Conservation (phyloP, 2,797 vertebrate species). For the Anas bernieri region DNA sequence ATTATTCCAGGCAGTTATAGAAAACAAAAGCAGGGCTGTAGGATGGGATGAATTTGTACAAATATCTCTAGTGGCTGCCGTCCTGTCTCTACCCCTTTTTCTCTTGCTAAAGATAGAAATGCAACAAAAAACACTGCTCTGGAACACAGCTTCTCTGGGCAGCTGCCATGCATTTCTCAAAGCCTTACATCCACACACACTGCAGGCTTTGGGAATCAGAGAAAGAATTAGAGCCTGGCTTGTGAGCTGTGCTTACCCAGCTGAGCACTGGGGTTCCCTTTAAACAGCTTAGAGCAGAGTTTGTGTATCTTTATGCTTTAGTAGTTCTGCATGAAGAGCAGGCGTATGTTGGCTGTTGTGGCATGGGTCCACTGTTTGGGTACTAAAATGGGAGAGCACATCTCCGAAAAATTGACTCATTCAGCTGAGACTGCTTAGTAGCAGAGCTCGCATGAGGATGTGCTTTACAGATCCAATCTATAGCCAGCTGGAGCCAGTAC, state of each 20-base stretch:
- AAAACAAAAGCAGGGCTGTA: neutral
- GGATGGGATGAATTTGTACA: neutral
- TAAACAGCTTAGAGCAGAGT: neutral
- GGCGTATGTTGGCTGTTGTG: neutral
- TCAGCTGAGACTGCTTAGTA: neutral
- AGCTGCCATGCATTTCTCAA: neutral
- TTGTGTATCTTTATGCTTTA: rapidly evolving
- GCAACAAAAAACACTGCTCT: neutral
- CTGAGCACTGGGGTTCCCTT: neutral
- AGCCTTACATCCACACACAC: neutral
- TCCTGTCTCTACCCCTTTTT: neutral
- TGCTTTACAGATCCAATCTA: neutral
- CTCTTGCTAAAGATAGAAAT: neutral
- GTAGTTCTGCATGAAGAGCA: neutral
- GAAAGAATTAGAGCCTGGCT: neutral
- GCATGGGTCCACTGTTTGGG: neutral
- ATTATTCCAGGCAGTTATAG: neutral
- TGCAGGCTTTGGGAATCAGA: neutral
- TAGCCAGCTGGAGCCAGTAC: neutral
- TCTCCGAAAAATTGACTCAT: neutral
- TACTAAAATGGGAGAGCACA: neutral
- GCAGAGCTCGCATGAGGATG: neutral
- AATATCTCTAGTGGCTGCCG: neutral
- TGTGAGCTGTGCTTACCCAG: rapidly evolving
- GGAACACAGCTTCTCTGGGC: neutral